Evolutionary conservation across 2,888 invertebrate genomes (phyloP).

Genomic region (Heliconius sara): DNA sequence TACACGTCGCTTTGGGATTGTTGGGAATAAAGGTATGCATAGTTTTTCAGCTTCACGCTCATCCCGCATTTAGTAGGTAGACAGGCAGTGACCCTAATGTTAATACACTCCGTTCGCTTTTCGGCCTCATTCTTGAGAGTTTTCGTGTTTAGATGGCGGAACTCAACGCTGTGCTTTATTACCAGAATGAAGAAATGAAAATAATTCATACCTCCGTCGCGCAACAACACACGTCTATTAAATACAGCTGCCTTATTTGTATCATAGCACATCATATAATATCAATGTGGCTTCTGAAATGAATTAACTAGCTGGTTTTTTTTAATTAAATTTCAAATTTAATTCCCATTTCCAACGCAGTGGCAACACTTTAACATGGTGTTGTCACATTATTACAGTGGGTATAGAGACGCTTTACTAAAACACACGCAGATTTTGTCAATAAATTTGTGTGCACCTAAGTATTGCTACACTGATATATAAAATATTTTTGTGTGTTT

Average conservation of each 20-base stretch:
- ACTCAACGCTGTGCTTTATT: too few species aligned
- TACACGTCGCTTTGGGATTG: conserved; percentile 95
- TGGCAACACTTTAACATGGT: conserved; percentile 18
- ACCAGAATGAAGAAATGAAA: too few species aligned
- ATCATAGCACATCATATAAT: too few species aligned
- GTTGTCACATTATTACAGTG: conserved; percentile 8
- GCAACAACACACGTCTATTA: too few species aligned
- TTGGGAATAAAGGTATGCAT: conserved; percentile 90
- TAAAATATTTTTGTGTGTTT: too few species aligned
- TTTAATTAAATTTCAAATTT: not conserved
- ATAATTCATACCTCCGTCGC: too few species aligned
- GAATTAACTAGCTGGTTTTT: not conserved
- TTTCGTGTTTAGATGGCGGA: too few species aligned
- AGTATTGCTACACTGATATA: not conserved
- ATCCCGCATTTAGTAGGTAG: not conserved
- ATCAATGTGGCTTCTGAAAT: too few species aligned
- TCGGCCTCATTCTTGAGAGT: too few species aligned
- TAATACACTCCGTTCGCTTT: too few species aligned
- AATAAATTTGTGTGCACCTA: conserved; percentile 21
- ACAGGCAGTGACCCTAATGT: too few species aligned
- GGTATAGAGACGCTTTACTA: conserved; percentile 12
- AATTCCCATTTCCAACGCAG: conserved; percentile 15
- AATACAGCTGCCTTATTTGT: too few species aligned
- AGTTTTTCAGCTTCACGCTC: not conserved
- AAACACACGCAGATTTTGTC: conserved; percentile 9